Conservation (phyloP, 2,113 vertebrate genomes). For the Sclerurus mexicanus region DNA sequence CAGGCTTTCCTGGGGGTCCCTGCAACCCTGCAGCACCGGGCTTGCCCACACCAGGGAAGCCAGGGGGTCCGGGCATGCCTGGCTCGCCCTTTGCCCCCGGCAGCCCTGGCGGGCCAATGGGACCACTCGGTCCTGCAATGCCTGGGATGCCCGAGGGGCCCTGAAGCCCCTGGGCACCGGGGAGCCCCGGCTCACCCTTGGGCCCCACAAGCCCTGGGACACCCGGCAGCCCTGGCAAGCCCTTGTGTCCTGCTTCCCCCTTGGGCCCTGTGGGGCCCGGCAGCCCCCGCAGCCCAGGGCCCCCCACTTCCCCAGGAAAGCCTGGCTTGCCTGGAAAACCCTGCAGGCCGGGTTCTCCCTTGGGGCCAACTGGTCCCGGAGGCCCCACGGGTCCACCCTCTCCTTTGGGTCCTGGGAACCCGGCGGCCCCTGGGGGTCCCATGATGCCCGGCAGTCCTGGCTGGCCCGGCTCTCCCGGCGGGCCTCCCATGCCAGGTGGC, state of each 20-base stretch:
- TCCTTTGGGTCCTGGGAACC: constrained; percentile 90
- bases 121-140: constrained; percentile 84
- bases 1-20: constrained; percentile 86
- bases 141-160: constrained; percentile 92
- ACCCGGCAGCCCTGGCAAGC: constrained; percentile 84
- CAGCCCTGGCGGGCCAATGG: constrained; percentile 85
- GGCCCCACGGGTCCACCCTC: constrained; percentile 81
- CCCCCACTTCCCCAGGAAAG: constrained; percentile 82
- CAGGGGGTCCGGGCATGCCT: constrained; percentile 82
- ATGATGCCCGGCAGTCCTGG: constrained; percentile 87
- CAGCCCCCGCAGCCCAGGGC: constrained; percentile 85
- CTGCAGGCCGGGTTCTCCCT: constrained; percentile 84
- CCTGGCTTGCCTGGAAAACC: constrained; percentile 88
- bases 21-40: constrained; percentile 82
- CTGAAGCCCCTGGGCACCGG: constrained; percentile 86
- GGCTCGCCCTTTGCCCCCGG: constrained; percentile 87
- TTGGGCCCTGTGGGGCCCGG: constrained; percentile 89
- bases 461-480: constrained; percentile 83
- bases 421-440: constrained; percentile 83
- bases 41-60: constrained; percentile 81
- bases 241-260: constrained; percentile 85
- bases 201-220: constrained; percentile 79
- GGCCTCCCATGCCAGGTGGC: constrained; percentile 82
- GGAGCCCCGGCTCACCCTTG: constrained; percentile 83
- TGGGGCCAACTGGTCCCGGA: constrained; percentile 82